A percentile compares a stretch with the other conserved stretches of the same genome.
phyloP scores from a whole-genome alignment of 2,888 invertebrate genomes.

The Meganola albula region DNA sequence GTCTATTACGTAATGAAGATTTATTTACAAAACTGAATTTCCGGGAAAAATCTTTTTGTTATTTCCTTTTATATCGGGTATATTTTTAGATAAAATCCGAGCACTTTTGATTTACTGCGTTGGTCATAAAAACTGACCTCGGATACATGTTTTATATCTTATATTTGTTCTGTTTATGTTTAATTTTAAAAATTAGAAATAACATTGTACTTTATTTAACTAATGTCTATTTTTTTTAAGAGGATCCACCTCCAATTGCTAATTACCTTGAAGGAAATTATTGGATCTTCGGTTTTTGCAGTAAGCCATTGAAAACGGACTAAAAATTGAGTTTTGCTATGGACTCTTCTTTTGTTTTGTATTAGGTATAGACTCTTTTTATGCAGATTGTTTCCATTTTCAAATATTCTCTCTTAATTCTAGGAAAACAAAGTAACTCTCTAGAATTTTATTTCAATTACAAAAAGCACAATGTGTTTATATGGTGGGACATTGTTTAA shows the following conservation, averaged over 20 bases:
- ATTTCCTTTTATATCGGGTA: conserved; percentile 38
- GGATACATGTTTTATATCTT: conserved; percentile 16
- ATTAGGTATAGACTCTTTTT: no score
- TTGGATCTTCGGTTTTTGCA: no score
- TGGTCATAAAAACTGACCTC: conserved; percentile 31
- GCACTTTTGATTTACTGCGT: conserved; percentile 43
- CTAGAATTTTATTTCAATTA: conserved; percentile 33
- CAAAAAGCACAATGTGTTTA: conserved; percentile 29
- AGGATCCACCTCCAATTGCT: conserved; percentile 9
- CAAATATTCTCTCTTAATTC: no score
- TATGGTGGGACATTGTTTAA: conserved; percentile 26
- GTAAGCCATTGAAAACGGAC: no score
- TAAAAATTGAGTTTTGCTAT: no score
- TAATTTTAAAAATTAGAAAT: no score
- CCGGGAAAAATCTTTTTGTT: conserved; percentile 36
- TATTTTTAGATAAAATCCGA: conserved; percentile 42
- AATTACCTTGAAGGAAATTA: no score
- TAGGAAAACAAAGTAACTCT: conserved; percentile 21
- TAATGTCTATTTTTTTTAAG: no score
- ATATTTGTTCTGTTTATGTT: no score
- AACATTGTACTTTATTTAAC: no score
- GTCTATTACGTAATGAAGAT: conserved; percentile 45
- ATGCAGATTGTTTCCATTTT: no score
- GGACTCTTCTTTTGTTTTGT: no score
- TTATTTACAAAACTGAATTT: conserved; percentile 46